These are phyloP conservation scores for Hoplodrina blanda DNA, from an alignment of 2,888 invertebrate species.

Conservation along the genomic window DNA sequence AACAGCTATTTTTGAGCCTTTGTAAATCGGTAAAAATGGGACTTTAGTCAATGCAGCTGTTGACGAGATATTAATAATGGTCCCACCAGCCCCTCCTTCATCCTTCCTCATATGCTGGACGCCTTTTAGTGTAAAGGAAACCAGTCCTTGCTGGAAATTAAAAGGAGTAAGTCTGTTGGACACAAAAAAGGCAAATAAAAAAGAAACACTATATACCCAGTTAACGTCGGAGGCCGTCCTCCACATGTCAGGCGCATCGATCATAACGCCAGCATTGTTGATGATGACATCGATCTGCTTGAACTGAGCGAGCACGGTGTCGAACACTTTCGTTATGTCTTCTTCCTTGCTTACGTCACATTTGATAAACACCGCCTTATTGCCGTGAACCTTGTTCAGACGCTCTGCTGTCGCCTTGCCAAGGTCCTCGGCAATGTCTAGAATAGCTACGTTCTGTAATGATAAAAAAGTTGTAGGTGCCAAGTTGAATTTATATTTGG, in stretches of 20 bases:
- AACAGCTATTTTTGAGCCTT: conserved; percentile 66
- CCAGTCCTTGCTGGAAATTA: conserved; percentile 80
- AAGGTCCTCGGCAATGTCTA: conserved; percentile 70
- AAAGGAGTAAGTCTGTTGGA: background rate
- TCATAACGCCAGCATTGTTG: conserved; percentile 78
- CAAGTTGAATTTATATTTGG: too few relatives aligned
- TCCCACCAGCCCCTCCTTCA: conserved; percentile 72
- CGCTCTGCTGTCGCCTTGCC: conserved; percentile 66
- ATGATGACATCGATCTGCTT: conserved; percentile 74
- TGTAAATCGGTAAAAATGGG: conserved; percentile 68
- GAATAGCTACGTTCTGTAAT: conserved; percentile 66
- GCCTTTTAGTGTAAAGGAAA: conserved; percentile 80
- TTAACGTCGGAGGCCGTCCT: conserved; percentile 74
- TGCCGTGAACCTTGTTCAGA: conserved; percentile 66
- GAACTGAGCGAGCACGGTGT: conserved; percentile 65
- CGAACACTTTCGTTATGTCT: conserved; percentile 66
- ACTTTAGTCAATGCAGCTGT: conserved; percentile 61
- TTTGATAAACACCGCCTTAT: conserved; percentile 70
- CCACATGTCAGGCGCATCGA: conserved; percentile 69
- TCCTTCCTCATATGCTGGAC: conserved; percentile 73
- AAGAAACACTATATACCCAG: conserved; percentile 63
- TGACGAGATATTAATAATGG: conserved; percentile 74
- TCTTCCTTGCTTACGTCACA: conserved; percentile 76
- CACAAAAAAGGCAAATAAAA: too few relatives aligned
- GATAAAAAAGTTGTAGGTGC: background rate